Percentiles rank a stretch among this genome's conserved stretches.
phyloP scores from a whole-genome alignment of 92 coral and sea anemone species.

The Nematostella vectensis region DNA sequence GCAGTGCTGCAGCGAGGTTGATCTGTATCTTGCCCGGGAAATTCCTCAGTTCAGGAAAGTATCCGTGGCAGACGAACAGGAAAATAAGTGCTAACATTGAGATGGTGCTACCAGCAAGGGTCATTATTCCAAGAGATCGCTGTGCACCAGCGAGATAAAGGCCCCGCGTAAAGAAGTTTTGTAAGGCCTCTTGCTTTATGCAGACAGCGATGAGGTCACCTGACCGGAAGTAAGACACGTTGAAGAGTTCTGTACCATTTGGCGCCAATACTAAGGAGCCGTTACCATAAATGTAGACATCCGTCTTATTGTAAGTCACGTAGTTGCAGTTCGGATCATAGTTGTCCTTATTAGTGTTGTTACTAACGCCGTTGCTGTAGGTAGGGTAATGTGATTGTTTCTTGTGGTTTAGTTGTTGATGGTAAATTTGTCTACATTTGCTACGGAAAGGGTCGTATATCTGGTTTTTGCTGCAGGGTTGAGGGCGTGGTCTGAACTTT shows the following conservation, averaged over 20 bases:
- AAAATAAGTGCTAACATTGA: background rate
- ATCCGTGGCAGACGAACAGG: background rate
- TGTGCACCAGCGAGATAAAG: no score
- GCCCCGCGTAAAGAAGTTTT: no score
- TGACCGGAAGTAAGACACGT: background rate
- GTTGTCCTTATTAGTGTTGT: background rate
- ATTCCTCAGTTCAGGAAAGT: background rate
- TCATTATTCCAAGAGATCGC: background rate
- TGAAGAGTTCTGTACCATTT: background rate
- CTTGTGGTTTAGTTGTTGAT: background rate
- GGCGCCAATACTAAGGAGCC: background rate
- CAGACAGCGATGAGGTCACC: background rate
- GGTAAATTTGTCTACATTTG: background rate
- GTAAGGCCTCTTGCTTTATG: no score
- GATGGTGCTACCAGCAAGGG: background rate
- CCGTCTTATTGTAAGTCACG: background rate
- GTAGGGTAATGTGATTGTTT: no score
- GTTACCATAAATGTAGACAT: background rate
- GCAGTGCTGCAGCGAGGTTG: background rate
- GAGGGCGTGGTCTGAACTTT: no score
- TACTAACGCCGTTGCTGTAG: background rate
- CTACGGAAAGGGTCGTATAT: background rate
- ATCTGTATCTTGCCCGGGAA: background rate
- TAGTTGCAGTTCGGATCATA: background rate
- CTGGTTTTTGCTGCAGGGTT: background rate